Base-by-base conservation (phyloP, 2,888 invertebrate species). In the Lepidocyrtoides sp. region DNA sequence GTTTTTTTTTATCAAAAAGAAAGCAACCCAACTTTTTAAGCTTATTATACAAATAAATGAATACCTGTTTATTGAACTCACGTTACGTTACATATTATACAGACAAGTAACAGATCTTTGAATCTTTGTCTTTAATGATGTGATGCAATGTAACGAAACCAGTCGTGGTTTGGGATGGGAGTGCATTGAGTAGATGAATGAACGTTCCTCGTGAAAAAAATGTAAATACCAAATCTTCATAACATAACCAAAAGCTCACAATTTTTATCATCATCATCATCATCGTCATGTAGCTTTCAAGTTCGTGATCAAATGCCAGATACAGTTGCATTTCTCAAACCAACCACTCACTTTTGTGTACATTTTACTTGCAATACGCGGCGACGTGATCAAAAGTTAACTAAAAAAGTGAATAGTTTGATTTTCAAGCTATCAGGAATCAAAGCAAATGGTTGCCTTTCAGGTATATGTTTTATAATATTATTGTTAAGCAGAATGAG, bases 271-370 rank as follows among this genome's bases (percentile, higher is more conserved):
- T 2, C 17, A 8, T 14, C 23, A 69, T 36, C 69, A 69, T 41
- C 36, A 36, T 69, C 36, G 10, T 41, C 17, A 36, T 36, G 75
- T 44, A 54, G 77, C 77, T 86, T 77, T 86, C 87, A 79, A 57
- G 79, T 87, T 87, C 79, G 87, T 87, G 87, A 87, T 66, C 14
- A 77, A 86, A 79, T 44, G 86, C 20, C 36, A 72, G 83, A 66
- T 66, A 66, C 66, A 51, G 44, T 66, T 2, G 17, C 17, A 69
- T 32, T 41, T 32, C 17, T 69, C 36, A 36, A 69, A 69, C 36
- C 29, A 69, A 69, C 36, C 29, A 36, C 14, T 36, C 7, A 36
- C 7, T 4, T 36, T 4, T 4, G 36, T 36, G 36, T 7, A 57
- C 23, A 57, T 48, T 57, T 57, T 57, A 57, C 36, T 4, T 36